Percentiles rank a stretch among this genome's conserved stretches.
phyloP scores from a whole-genome alignment of 2,888 invertebrate genomes.

The Lottia gigantea region DNA sequence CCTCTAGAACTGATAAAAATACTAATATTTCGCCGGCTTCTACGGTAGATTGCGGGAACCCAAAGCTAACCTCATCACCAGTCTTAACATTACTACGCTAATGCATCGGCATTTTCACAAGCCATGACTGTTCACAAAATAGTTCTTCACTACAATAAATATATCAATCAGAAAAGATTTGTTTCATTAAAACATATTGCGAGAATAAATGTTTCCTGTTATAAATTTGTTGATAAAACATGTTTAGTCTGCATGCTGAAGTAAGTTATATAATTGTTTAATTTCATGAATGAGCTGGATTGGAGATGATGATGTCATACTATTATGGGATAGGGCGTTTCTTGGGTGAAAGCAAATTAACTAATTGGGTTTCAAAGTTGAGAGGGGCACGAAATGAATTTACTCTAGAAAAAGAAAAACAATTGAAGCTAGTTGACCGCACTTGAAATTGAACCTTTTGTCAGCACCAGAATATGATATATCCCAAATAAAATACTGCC shows the following conservation, averaged over 20 bases:
- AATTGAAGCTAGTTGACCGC: too few relatives aligned
- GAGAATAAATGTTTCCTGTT: too few relatives aligned
- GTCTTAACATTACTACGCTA: background rate
- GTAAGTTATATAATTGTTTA: background rate
- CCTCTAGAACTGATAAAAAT: constrained; percentile 4
- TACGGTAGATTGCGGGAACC: constrained; percentile 55
- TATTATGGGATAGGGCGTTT: constrained; percentile 29
- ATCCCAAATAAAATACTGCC: background rate
- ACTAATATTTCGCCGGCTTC: constrained; percentile 6
- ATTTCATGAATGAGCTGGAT: constrained; percentile 6
- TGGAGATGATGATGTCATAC: constrained; percentile 32
- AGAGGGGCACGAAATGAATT: too few relatives aligned
- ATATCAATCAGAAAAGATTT: too few relatives aligned
- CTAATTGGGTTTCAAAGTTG: too few relatives aligned
- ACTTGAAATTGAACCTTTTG: too few relatives aligned
- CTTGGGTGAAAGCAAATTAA: too few relatives aligned
- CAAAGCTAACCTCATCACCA: constrained; percentile 51
- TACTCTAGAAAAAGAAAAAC: too few relatives aligned
- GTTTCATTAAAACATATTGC: too few relatives aligned
- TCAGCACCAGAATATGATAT: too few relatives aligned
- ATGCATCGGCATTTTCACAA: background rate
- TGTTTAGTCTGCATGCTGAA: too few relatives aligned
- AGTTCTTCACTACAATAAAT: background rate
- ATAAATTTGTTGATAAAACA: too few relatives aligned
- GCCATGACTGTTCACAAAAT: background rate